A percentile compares a stretch with the other conserved stretches of the same genome.
Conservation (phyloP, 1,140 invertebrate species). For the Bathynomus jamesi region DNA sequence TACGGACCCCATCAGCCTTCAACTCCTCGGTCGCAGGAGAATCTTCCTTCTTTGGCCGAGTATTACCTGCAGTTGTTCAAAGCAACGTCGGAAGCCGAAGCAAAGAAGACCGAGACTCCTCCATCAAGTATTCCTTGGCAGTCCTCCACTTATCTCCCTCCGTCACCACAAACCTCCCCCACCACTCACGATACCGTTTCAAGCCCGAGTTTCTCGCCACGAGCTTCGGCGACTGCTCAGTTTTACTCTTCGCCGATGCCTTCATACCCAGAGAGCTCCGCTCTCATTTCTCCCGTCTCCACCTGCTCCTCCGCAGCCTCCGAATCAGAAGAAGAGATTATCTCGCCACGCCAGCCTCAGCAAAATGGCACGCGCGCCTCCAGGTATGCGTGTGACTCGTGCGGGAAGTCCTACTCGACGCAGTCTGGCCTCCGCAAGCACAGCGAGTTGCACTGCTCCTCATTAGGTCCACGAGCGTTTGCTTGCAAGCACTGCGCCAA, state of each 20-base stretch:
- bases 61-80: conserved; percentile 36
- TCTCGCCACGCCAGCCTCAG: neutral
- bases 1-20: conserved; percentile 7
- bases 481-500: conserved; percentile 48
- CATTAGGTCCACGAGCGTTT: neutral
- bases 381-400: neutral
- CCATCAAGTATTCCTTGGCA: conserved; percentile 4
- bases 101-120: neutral
- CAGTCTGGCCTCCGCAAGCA: conserved; percentile 5
- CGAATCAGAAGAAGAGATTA: conserved; percentile 4
- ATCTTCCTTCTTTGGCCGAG: conserved; percentile 26
- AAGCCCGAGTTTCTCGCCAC: neutral
- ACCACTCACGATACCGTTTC: conserved; percentile 6
- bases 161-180: conserved; percentile 28
- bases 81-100: conserved; percentile 26
- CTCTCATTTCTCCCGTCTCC: conserved; percentile 9
- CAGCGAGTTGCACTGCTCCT: neutral
- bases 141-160: conserved; percentile 18
- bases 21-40: conserved; percentile 12
- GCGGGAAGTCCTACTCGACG: conserved; percentile 2
- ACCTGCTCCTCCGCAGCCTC: neutral
- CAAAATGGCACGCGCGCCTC: neutral
- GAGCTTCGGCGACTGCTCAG: neutral
- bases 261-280: neutral
- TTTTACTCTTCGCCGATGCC: neutral